A percentile compares a stretch with the other conserved stretches of the same genome.
These are phyloP conservation scores for Dexiosoma caninum DNA, from an alignment of 2,888 invertebrate genomes.

Conservation along the genomic window DNA sequence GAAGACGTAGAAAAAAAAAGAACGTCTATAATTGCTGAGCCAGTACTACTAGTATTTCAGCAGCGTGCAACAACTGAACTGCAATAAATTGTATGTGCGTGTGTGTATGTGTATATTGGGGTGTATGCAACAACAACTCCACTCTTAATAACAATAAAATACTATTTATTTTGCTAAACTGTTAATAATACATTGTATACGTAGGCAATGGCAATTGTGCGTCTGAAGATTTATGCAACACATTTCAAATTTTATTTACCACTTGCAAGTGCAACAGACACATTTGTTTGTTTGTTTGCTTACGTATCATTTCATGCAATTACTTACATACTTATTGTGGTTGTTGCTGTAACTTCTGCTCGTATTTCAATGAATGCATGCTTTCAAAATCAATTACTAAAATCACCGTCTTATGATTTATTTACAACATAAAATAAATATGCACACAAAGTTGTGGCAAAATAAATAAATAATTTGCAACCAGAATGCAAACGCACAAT, in stretches of 20 bases:
- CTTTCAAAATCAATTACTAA: slow-evolving; percentile 47
- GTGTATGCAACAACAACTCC: slow-evolving; percentile 12
- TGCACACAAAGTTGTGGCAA: slow-evolving; percentile 4
- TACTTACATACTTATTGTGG: too few species aligned
- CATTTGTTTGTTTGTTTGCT: too few species aligned
- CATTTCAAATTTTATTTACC: slow-evolving; percentile 35
- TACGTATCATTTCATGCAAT: not conserved
- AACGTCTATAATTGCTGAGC: slow-evolving; percentile 36
- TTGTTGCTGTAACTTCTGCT: slow-evolving; percentile 2
- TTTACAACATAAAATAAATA: slow-evolving; percentile 5
- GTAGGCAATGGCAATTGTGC: slow-evolving; percentile 11
- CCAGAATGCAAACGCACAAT: not conserved
- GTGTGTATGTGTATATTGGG: not conserved
- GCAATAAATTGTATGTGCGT: not conserved
- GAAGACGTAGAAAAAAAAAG: not conserved
- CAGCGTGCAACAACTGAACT: not conserved
- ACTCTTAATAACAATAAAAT: slow-evolving; percentile 15
- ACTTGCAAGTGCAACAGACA: not conserved
- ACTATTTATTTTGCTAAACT: slow-evolving; percentile 49
- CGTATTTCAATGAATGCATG: slow-evolving; percentile 39
- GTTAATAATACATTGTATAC: slow-evolving; percentile 39
- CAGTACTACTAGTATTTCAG: not conserved
- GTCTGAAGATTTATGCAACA: slow-evolving; percentile 46
- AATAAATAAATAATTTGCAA: not conserved
- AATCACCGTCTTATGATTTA: slow-evolving; percentile 35